Evolutionary conservation across 2,797 vertebrate species (phyloP).

Genomic region (Mareca strepera): DNA sequence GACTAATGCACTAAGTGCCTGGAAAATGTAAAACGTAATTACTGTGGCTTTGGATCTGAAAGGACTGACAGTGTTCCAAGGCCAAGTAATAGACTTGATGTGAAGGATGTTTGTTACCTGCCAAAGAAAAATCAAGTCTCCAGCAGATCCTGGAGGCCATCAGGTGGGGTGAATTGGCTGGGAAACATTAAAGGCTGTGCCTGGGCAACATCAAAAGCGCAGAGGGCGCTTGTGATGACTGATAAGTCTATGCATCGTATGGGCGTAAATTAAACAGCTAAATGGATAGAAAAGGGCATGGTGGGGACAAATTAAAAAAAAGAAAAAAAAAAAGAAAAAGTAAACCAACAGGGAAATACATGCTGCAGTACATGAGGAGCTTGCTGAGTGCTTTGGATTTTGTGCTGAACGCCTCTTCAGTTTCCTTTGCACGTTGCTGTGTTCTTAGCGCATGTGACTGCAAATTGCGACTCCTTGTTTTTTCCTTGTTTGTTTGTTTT

Average conservation of each 20-base stretch:
- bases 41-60: background rate
- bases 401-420: background rate
- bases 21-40: background rate
- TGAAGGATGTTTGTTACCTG: background rate
- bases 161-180: background rate
- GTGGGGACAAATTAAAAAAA: background rate
- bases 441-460: background rate
- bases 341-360: background rate
- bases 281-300: background rate
- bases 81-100: background rate
- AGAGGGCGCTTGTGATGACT: background rate
- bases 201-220: background rate
- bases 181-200: background rate
- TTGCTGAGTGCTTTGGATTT: background rate
- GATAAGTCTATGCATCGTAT: background rate
- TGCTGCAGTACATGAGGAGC: background rate
- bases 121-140: background rate
- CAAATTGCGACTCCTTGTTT: background rate
- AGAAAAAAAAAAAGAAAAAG: background rate
- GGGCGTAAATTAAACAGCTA: background rate
- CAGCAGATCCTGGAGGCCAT: background rate
- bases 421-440: background rate
- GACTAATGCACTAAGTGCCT: background rate
- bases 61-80: background rate
- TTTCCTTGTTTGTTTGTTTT: background rate